phyloP scores from a whole-genome alignment of 2,797 vertebrate species.

The Manis pentadactyla region DNA sequence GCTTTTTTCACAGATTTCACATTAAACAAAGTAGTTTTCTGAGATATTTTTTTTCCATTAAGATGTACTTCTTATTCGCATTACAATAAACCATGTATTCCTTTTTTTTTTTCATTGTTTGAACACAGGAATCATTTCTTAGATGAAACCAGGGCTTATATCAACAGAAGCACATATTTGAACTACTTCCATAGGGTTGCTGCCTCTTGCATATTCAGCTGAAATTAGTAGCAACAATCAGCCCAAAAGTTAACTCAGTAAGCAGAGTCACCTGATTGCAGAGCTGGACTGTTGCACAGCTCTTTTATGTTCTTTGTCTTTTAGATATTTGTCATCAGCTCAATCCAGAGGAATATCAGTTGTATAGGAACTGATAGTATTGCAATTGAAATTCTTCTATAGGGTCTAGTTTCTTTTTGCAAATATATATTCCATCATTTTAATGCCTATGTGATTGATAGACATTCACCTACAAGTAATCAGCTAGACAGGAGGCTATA shows the following conservation, averaged over 20 bases:
- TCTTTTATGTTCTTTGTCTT: not conserved
- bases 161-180: not conserved
- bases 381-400: slow-evolving; percentile 27
- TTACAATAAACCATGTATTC: slow-evolving; percentile 1
- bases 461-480: not conserved
- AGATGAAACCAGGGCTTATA: not conserved
- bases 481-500: not conserved
- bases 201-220: not conserved
- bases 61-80: not conserved
- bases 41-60: slow-evolving; percentile 37
- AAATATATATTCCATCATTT: slow-evolving; percentile 60
- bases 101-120: slow-evolving; percentile 46
- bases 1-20: slow-evolving; percentile 16
- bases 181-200: not conserved
- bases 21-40: slow-evolving; percentile 6
- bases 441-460: not conserved
- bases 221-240: not conserved
- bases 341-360: not conserved
- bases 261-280: not conserved
- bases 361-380: slow-evolving; percentile 15
- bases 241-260: not conserved
- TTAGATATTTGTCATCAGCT: not conserved
- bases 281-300: not conserved
- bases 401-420: slow-evolving; percentile 49
- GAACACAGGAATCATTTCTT: slow-evolving; percentile 52